A percentile compares a stretch with the other conserved stretches of the same genome.
Evolutionary conservation across 2,888 invertebrate genomes (phyloP).

Genomic region (Sarcophaga carnaria): DNA sequence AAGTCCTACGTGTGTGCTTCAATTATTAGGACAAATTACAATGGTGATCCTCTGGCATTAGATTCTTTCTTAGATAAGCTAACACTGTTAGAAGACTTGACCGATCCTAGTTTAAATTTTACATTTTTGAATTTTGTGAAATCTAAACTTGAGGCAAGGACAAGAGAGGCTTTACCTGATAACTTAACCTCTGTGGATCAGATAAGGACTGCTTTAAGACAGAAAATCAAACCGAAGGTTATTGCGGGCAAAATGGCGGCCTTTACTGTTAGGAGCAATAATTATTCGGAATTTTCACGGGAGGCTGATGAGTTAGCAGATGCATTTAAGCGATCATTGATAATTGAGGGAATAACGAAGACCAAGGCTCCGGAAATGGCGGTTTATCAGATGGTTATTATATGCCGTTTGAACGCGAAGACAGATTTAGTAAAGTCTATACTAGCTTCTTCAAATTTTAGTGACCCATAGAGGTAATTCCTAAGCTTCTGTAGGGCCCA

Average conservation of each 20-base stretch:
- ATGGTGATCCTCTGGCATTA: conserved; percentile 10
- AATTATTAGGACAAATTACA: conserved; percentile 9
- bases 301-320: conserved; percentile 30
- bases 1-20: conserved; percentile 7
- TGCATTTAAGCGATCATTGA: conserved; percentile 17
- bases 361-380: conserved; percentile 34
- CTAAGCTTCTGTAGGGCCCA: conserved; percentile 77
- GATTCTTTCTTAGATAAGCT: conserved; percentile 22
- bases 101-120: background rate
- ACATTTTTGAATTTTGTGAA: conserved; percentile 27
- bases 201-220: conserved; percentile 3
- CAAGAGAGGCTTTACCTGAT: conserved; percentile 26
- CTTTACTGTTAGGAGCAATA: conserved; percentile 10
- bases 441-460: conserved; percentile 16
- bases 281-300: conserved; percentile 24
- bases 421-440: conserved; percentile 24
- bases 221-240: conserved; percentile 19
- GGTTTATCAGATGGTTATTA: conserved; percentile 15
- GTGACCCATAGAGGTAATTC: conserved; percentile 77
- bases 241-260: conserved; percentile 33
- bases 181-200: background rate
- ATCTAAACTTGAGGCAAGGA: conserved; percentile 31
- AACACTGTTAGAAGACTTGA: conserved; percentile 21
- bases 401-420: conserved; percentile 27
- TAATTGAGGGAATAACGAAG: conserved; percentile 36